Evolutionary conservation across 2,888 invertebrate species (phyloP).

Genomic region (Ophion costatus): DNA sequence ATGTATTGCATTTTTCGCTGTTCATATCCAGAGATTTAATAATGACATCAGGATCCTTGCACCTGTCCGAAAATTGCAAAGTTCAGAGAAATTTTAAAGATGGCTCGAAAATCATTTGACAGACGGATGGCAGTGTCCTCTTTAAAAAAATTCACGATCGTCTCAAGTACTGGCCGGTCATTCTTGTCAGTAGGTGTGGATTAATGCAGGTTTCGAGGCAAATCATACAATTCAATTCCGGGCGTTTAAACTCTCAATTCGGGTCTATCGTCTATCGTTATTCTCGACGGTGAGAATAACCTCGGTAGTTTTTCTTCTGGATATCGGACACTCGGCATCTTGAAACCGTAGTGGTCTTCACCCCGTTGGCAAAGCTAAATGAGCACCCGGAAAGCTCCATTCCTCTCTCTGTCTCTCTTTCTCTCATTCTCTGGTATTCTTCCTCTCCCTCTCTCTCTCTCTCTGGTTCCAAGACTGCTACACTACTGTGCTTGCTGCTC

Average conservation of each 20-base stretch:
- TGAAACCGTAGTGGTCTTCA: slow-evolving; percentile 53
- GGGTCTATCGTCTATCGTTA: slow-evolving; percentile 1
- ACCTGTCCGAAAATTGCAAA: too few relatives aligned
- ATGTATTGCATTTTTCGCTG: background rate
- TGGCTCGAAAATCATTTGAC: background rate
- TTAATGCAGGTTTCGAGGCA: background rate
- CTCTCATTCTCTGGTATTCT: background rate
- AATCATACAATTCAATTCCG: slow-evolving; percentile 45
- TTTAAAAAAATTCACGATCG: background rate
- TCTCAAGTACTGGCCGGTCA: background rate
- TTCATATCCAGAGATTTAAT: background rate
- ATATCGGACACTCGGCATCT: slow-evolving; percentile 64
- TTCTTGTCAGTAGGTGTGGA: background rate
- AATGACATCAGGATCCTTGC: background rate
- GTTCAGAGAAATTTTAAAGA: too few relatives aligned
- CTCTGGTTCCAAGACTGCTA: slow-evolving; percentile 5
- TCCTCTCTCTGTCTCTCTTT: slow-evolving; percentile 2
- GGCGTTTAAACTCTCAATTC: slow-evolving; percentile 25
- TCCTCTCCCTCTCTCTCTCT: background rate
- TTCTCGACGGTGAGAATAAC: background rate
- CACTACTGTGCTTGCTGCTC: slow-evolving; percentile 42
- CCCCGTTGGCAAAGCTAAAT: slow-evolving; percentile 52
- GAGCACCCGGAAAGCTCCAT: slow-evolving; percentile 55
- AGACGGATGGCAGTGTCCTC: background rate
- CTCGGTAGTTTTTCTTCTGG: slow-evolving; percentile 61